Percentiles rank a stretch among this genome's conserved stretches.
phyloP scores from a whole-genome alignment of 2,888 invertebrate species.

The Diplolepis rosae region DNA sequence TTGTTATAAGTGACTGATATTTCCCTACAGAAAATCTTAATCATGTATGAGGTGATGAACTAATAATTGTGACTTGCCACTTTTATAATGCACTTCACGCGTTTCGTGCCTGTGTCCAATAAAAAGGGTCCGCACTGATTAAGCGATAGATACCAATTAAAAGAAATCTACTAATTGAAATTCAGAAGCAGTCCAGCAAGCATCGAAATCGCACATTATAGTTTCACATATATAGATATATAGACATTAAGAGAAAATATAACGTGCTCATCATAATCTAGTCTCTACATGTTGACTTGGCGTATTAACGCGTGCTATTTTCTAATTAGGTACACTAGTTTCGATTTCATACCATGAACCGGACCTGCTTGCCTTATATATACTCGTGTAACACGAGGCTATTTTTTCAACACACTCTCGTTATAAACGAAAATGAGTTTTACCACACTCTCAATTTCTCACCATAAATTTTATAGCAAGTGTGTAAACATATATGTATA shows the following conservation, averaged over 20 bases:
- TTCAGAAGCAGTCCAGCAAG: neutral
- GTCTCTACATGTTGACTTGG: constrained; percentile 20
- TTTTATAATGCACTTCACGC: neutral
- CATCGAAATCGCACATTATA: constrained; percentile 6
- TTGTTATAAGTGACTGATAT: too few species aligned
- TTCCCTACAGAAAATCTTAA: too few species aligned
- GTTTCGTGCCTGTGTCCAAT: neutral
- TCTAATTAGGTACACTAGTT: constrained; percentile 51
- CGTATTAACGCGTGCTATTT: constrained; percentile 43
- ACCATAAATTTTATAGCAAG: neutral
- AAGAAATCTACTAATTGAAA: neutral
- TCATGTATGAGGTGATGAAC: neutral
- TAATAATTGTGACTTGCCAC: neutral
- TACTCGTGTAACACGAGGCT: constrained; percentile 45
- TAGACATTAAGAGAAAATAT: neutral
- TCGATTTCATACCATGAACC: constrained; percentile 53
- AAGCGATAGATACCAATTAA: constrained; percentile 15
- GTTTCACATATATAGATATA: neutral
- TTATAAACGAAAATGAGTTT: neutral
- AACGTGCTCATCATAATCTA: constrained; percentile 26
- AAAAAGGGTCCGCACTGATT: constrained; percentile 2
- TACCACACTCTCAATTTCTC: constrained; percentile 9
- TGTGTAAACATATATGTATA: neutral
- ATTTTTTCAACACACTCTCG: constrained; percentile 8
- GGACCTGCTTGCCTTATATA: constrained; percentile 37